A percentile compares a stretch with the other conserved stretches of the same genome.
These are phyloP conservation scores for Diuraphis noxia DNA, from an alignment of 1,140 invertebrate genomes.

Conservation along the genomic window DNA sequence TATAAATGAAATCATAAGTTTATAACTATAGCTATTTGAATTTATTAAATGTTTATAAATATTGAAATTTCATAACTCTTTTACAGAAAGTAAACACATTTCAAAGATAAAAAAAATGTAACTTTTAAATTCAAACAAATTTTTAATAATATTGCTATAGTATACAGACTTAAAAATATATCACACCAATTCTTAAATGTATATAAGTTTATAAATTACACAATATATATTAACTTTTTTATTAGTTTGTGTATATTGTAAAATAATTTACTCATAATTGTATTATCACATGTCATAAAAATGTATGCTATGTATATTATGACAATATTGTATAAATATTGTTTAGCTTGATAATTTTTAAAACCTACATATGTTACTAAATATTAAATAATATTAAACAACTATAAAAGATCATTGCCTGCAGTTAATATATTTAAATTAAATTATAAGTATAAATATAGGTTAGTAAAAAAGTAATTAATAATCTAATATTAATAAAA, in stretches of 20 bases:
- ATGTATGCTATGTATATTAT: not conserved
- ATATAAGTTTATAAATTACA: not conserved
- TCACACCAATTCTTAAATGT: conserved; percentile 25
- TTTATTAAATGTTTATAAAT: not conserved
- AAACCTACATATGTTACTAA: not conserved
- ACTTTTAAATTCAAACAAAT: not conserved
- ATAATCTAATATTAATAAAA: not conserved
- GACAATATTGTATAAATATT: not conserved
- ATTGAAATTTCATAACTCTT: not conserved
- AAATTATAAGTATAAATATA: not conserved
- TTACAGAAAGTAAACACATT: not conserved
- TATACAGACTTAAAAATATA: conserved; percentile 26
- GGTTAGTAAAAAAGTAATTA: not conserved
- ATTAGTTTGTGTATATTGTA: conserved; percentile 11
- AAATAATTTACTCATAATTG: not conserved
- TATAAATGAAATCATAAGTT: conserved; percentile 2
- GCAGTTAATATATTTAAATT: not conserved
- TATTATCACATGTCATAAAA: conserved; percentile 19
- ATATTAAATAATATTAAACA: not conserved
- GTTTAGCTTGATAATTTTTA: not conserved
- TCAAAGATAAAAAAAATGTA: not conserved
- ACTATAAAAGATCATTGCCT: not conserved
- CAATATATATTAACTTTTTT: not conserved
- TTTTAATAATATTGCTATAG: not conserved
- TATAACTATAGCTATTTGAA: not conserved